Base-by-base conservation (phyloP, 1,140 invertebrate genomes). In the Diorhabda sublineata region DNA sequence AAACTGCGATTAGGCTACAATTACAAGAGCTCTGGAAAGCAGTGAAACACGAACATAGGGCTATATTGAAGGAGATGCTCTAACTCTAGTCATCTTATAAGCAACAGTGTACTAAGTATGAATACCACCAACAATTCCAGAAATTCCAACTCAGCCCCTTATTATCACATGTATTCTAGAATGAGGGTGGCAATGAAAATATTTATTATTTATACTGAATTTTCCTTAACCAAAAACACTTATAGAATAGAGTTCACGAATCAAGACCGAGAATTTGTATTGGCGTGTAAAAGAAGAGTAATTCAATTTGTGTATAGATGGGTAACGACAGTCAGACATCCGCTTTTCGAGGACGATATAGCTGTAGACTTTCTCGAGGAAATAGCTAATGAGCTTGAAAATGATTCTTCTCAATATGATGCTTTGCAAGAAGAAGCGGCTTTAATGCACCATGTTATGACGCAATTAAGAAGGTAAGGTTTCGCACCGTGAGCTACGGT, bases 231-330 rank as follows among this genome's bases (percentile, higher is more conserved):
- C 66, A 47, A 73, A 45, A 66, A 67, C 69, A 84, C 83, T 81
- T 89, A 88, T 83, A 84, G 84, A 70, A 84, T 88, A 73, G 87
- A 88, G 64, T 84, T 83, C 7, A 81, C 82, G 4, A 82, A 82
- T 70, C 83, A 91, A 77, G 90, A 92, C 74, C 81, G 86, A 66
- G 91, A 93, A 71, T 92, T 91, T 78, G 84, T 91, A 11, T 77
- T 92, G 66, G 87, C 88, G 61, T 90, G 89, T 74, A 93, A 92
- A 80, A 83, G 88, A 75, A 85, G 90, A 71, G 91, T 94, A 0
- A 87, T 94, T 43, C 87, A 90, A 71, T 95, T 95, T 82, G 87
- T 94, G 45, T 87, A 91, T 73, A 85, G 88, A 73, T 95, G 93
- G 93, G 86, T 89, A 6, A 86, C 84, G 47, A 87, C 91, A 5